Conservation (phyloP, 2,113 vertebrate genomes). For the Isurus oxyrinchus region DNA sequence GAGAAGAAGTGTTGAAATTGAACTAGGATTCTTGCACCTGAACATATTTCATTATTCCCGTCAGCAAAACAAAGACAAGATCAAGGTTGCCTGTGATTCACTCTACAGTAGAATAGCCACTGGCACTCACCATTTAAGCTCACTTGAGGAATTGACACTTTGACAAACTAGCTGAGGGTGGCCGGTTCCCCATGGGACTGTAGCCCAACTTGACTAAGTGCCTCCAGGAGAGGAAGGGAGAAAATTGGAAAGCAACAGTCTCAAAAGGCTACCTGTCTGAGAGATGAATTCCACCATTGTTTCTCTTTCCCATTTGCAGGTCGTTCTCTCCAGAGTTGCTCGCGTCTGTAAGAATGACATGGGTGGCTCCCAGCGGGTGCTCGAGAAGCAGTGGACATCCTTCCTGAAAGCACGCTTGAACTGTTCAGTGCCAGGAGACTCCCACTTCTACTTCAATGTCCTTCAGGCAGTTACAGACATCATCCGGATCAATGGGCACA, state of each 20-base stretch:
- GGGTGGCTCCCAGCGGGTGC: slow-evolving; percentile 83
- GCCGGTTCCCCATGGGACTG: not conserved
- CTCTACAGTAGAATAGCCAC: not conserved
- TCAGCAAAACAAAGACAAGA: not conserved
- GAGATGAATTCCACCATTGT: not conserved
- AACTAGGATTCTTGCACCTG: not conserved
- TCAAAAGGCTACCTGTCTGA: not conserved
- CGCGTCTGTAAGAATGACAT: slow-evolving; percentile 86
- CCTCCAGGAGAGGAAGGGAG: not conserved
- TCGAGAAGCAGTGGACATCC: slow-evolving; percentile 97
- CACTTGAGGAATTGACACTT: not conserved
- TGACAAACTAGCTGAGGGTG: not conserved
- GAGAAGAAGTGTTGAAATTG: not conserved
- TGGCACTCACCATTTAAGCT: not conserved
- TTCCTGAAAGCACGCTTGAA: slow-evolving; percentile 94
- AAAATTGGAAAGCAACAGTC: not conserved
- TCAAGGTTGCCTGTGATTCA: not conserved
- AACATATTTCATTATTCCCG: not conserved
- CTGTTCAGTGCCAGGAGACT: slow-evolving; percentile 88
- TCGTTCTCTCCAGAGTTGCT: slow-evolving; percentile 85
- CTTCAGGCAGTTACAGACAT: slow-evolving; percentile 85
- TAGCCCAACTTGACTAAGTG: not conserved
- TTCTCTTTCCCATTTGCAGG: slow-evolving; percentile 50
- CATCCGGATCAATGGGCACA: slow-evolving; percentile 77
- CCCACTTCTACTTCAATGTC: slow-evolving; percentile 95